Conservation (phyloP, 92 coral and sea anemone species). For the Anthopleura xanthogrammica region DNA sequence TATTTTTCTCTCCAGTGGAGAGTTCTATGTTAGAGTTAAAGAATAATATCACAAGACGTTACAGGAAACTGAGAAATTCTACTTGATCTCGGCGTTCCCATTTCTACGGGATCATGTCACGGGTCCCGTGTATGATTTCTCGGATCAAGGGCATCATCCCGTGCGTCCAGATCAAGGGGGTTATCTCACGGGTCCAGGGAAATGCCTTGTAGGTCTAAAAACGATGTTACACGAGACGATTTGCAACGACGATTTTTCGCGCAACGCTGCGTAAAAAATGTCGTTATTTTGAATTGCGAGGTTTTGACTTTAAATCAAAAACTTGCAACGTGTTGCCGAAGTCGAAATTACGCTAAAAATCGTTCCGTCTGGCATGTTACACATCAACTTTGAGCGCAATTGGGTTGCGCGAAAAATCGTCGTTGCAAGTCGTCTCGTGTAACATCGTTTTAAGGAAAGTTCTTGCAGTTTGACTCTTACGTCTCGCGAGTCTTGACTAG, state of each 20-base stretch:
- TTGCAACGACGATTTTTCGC: no score
- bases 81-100: neutral
- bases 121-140: neutral
- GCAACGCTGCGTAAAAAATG: no score
- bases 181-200: neutral
- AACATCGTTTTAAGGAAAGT: neutral
- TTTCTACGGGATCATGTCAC: neutral
- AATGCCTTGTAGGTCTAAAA: neutral
- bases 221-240: no score
- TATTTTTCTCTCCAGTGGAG: constrained; percentile 38
- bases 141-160: neutral
- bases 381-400: no score
- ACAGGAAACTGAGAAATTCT: neutral
- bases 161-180: neutral
- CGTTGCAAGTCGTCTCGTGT: no score
- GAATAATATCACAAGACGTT: neutral
- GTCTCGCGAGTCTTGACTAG: neutral
- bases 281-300: no score
- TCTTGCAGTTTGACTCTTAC: no score
- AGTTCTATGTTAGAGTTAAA: neutral
- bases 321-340: no score
- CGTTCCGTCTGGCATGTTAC: no score
- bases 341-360: no score
- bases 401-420: no score
- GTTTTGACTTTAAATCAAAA: no score